Percentiles rank a stretch among this genome's conserved stretches.
phyloP scores from a whole-genome alignment of 2,113 vertebrate genomes.

The Calonectris borealis region DNA sequence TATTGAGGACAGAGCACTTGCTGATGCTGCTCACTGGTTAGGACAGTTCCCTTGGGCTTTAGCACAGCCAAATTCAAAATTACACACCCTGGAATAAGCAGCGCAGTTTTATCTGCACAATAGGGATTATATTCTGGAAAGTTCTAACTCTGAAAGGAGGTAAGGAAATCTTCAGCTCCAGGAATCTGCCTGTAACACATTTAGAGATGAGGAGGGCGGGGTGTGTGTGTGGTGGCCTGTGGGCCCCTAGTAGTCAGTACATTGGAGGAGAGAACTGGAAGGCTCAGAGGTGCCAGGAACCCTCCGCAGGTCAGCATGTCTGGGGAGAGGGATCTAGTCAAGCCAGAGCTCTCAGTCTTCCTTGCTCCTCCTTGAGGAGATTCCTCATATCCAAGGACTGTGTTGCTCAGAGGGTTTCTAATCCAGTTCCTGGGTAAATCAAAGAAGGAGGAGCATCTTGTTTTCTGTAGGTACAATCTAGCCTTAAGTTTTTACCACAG shows the following conservation, averaged over 20 bases:
- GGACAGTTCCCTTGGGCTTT: not conserved
- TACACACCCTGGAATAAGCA: not conserved
- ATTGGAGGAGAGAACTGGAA: not conserved
- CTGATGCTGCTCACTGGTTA: not conserved
- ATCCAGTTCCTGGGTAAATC: not conserved
- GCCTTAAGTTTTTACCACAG: not conserved
- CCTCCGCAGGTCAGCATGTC: accelerated
- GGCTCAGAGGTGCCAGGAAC: not conserved
- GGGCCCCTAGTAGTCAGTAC: not conserved
- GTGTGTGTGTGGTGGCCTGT: not conserved
- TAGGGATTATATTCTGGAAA: not conserved
- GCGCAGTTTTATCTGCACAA: not conserved
- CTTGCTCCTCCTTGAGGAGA: not conserved
- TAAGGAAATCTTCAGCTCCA: not conserved
- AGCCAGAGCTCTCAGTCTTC: not conserved
- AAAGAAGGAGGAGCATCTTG: not conserved
- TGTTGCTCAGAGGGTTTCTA: not conserved
- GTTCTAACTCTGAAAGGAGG: not conserved
- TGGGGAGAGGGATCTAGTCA: not conserved
- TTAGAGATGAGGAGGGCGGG: too few species aligned
- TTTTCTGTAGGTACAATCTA: not conserved
- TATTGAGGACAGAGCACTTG: not conserved
- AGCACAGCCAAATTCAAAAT: not conserved
- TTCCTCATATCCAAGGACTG: not conserved
- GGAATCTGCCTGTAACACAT: not conserved